Evolutionary conservation across 2,113 vertebrate genomes (phyloP), one percentile per base, ranked within the genome.

Genomic region (Perca fluviatilis): DNA sequence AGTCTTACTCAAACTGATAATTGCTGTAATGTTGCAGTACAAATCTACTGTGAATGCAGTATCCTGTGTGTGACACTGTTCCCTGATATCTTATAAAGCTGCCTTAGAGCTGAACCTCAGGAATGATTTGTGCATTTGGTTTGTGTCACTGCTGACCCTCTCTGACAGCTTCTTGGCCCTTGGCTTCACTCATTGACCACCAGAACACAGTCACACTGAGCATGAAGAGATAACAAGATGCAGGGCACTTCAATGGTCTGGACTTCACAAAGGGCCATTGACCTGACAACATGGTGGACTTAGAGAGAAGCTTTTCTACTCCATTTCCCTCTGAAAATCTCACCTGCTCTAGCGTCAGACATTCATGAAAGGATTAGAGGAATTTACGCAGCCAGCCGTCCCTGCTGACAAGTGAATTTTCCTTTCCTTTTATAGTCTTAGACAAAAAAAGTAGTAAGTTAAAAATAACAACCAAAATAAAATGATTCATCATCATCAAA

Each of bases 141-240:
- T 51, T 86, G 62, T 79, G 74, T 87, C 69, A 73, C 61, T 30
- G 66, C 51, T 46, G 75, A 85, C 71, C 36, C 27, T 78, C 3
- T 8, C 14, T 80, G 87, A 90, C 76, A 77, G 87, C 66, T 88
- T 74, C 74, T 84, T 71, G 80, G 73, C 79, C 50, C 76, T 76
- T 82, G 33, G 2, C 62, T 77, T 67, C 16, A 47, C 74, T 72
- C n/a, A 6, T 0, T 69, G 84, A 80, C 72, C 77, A 70, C 19
- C 21, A 54, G 65, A 57, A 43, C 58, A 68, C 47, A 51, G 13
- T 21, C 58, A 68, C 47, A 54, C n/a, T 21, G 47, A 76, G 56
- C 61, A 61, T 56, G n/a, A 71, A 21, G 43, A 10, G 56, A 68
- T 80, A 79, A 85, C 62, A 81, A 80, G 85, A 62, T 79, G 71